Evolutionary conservation across 2,888 invertebrate species (phyloP), one percentile per base, ranked within the genome.

Genomic region (Elegia similella): DNA sequence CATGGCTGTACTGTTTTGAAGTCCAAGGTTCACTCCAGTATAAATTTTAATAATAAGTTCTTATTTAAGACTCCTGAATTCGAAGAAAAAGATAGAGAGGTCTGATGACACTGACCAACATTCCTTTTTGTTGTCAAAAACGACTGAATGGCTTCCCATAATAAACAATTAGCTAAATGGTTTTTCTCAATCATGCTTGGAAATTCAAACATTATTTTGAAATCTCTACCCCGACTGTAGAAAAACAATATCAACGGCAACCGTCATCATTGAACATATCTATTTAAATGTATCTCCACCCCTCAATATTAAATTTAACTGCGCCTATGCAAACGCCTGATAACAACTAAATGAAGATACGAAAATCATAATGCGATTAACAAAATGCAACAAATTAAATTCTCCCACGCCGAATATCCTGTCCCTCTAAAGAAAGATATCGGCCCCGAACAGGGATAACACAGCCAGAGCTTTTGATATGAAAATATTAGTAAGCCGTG

Each of bases 401-500:
- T 88, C 86, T 89, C 88, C 88, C 90, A 89, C 89, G 86, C 85
- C 77, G 75, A 76, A 73, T 70, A 76, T 80, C 79, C 81, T 70
- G 76, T 80, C 79, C 81, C 79, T 75, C 73, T 74, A 84, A 84
- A 87, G 83, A 78, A 80, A 86, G 87, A 87, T 86, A 81, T 87
- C 73, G 73, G 66, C 69, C 80, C 78, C 76, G 76, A 86, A 86
- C 82, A 78, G 79, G 77, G 86, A 82, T 84, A 86, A 88, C 86
- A 88, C 84, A 88, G 84, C 84, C 82, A 73, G 75, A 73, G 75
- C 82, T 83, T 89, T 89, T 90, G 84, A 90, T 89, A 90, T 90
- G 88, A 91, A 90, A 91, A 90, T 90, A 78, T 77, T 73, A 69
- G 75, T 88, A 89, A 91, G 88, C 90, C 87, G 61, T 59, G 86